phyloP scores from a whole-genome alignment of 2,113 vertebrate genomes.

The Litocranius walleri region DNA sequence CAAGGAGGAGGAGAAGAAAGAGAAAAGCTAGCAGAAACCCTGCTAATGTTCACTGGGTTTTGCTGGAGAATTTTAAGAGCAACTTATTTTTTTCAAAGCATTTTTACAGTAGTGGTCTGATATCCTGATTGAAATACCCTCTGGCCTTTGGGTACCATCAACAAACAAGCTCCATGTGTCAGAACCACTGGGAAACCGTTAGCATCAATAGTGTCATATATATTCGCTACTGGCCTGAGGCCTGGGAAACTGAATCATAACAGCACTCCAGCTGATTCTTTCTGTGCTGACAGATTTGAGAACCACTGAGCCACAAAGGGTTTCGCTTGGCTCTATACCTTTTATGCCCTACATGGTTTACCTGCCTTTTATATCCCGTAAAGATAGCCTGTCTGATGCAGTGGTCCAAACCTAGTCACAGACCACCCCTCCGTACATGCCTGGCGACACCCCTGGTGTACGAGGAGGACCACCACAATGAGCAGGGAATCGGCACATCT shows the following conservation, averaged over 20 bases:
- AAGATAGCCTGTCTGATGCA: background rate
- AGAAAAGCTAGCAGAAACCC: background rate
- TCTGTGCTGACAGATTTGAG: background rate
- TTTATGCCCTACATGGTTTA: background rate
- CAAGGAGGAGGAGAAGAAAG: background rate
- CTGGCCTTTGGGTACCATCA: background rate
- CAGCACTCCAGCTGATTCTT: background rate
- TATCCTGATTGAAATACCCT: background rate
- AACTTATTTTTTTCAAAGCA: background rate
- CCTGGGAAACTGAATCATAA: background rate
- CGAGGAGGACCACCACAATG: background rate
- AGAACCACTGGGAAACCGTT: background rate
- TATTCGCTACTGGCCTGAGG: background rate
- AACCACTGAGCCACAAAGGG: background rate
- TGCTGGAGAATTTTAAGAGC: background rate
- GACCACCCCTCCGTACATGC: fast-evolving
- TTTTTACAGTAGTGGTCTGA: background rate
- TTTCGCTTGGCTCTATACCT: background rate
- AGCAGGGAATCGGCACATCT: no score
- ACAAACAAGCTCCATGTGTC: background rate
- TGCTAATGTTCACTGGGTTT: background rate
- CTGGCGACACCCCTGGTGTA: background rate
- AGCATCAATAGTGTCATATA: background rate
- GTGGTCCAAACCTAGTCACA: background rate
- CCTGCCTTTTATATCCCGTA: background rate